These are phyloP conservation scores for Cynoglossus semilaevis DNA, from an alignment of 2,113 vertebrate species.

Conservation along the genomic window DNA sequence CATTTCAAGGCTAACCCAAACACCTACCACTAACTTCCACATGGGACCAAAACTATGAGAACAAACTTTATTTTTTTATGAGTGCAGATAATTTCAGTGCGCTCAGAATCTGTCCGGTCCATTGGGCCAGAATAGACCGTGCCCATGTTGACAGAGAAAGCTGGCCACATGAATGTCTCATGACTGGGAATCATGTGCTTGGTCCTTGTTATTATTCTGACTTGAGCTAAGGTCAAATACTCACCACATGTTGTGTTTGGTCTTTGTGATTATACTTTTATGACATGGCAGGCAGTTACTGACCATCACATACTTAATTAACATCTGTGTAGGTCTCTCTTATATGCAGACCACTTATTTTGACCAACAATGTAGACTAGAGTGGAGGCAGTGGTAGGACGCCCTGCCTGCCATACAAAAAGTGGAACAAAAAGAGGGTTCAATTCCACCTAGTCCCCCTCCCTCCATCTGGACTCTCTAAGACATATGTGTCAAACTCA, in stretches of 20 bases:
- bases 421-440: no score
- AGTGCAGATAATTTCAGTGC: constrained; percentile 30
- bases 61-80: constrained; percentile 59
- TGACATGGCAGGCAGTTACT: constrained; percentile 2
- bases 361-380: no score
- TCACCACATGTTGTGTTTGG: constrained; percentile 13
- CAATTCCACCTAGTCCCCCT: no score
- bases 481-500: no score
- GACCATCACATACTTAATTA: background rate
- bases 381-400: no score
- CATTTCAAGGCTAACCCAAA: constrained; percentile 34
- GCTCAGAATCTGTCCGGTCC: constrained; percentile 16
- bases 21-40: constrained; percentile 39
- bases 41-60: constrained; percentile 65
- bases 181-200: constrained; percentile 52
- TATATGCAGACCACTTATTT: background rate
- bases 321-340: constrained; percentile 4
- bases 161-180: constrained; percentile 56
- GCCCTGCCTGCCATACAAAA: no score
- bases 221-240: constrained; percentile 13
- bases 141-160: constrained; percentile 21
- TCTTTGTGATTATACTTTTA: constrained; percentile 26
- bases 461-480: no score
- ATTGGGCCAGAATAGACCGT: constrained; percentile 16
- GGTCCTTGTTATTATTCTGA: constrained; percentile 25